Evolutionary conservation across 2,888 invertebrate species (phyloP), one percentile per base, ranked within the genome.

Genomic region (Macroteleia sp.): DNA sequence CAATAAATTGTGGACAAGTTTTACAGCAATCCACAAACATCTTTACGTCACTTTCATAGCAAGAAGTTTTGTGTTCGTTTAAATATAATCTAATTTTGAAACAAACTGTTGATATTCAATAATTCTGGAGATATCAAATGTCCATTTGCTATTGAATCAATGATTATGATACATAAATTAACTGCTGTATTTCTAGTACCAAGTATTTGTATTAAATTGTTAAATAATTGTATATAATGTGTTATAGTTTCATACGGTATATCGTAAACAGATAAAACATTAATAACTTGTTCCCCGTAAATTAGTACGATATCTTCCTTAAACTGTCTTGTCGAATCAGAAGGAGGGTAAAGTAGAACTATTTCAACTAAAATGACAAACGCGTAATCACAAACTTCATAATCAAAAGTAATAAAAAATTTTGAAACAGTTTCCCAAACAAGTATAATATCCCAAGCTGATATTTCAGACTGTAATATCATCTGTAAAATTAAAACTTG

Each of bases 131-230:
- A 80, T 28, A 67, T 73, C 4, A 82, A 59, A 42, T 83, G 48
- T 48, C 80, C 82, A 14, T 80, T 73, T 39, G 81, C 66, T 19
- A 85, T 79, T 6, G 84, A 54, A 69, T 88, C 81, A 12, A 89
- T 79, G n/a, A 89, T 50, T 61, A 83, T 82, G 34, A 88, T 85
- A 66, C 86, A 88, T 16, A 90, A 81, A 69, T 87, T 81, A 3
- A 73, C 79, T 3, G 78, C 73, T 8, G 75, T 69, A 44, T 73
- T 36, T 48, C 77, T 83, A 20, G 80, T 44, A 6, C 71, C 76
- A 6, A 77, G 59, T 14, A 50, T 75, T 39, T 77, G 19, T 62
- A 85, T 77, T 61, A 86, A 41, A 42, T 81, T 39, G 14, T 67
- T 70, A 3, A 86, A 81, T 17, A 61, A 73, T 57, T 74, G 57